Percentiles rank a stretch among this genome's conserved stretches.
Conservation (phyloP, 2,888 invertebrate genomes). For the Drosophila histrio region DNA sequence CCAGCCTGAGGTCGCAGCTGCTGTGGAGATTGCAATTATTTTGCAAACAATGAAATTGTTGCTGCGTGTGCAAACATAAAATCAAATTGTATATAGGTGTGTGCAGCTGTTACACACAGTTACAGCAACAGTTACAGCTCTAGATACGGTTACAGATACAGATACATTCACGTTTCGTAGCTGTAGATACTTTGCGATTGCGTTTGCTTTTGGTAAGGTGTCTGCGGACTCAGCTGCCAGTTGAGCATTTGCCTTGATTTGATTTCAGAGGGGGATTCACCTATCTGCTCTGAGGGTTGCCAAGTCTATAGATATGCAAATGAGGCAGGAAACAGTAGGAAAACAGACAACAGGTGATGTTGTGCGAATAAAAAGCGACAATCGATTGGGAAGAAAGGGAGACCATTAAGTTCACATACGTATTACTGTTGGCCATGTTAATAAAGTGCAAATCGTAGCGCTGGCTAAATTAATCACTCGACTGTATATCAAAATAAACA, state of each 20-base stretch:
- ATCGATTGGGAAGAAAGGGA: slow-evolving; percentile 48
- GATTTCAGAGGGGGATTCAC: slow-evolving; percentile 60
- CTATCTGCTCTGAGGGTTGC: slow-evolving; percentile 36
- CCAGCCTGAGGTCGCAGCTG: slow-evolving; percentile 72
- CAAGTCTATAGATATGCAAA: slow-evolving; percentile 66
- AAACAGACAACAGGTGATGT: slow-evolving; percentile 67
- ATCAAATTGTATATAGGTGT: slow-evolving; percentile 69
- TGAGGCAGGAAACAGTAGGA: slow-evolving; percentile 12
- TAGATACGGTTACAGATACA: slow-evolving; percentile 21
- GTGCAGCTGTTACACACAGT: slow-evolving; percentile 48
- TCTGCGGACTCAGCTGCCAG: slow-evolving; percentile 58
- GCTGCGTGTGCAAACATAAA: slow-evolving; percentile 78
- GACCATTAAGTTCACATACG: slow-evolving; percentile 46
- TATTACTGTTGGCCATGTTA: slow-evolving; percentile 26
- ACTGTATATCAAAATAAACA: slow-evolving; percentile 73
- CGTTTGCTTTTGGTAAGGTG: slow-evolving; percentile 49
- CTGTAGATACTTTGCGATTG: slow-evolving; percentile 15
- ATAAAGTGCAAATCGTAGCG: slow-evolving; percentile 64
- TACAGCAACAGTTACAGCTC: slow-evolving; percentile 20
- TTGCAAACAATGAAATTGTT: slow-evolving; percentile 83
- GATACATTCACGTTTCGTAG: slow-evolving; percentile 13
- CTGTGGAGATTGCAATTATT: slow-evolving; percentile 81
- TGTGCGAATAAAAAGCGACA: slow-evolving; percentile 61
- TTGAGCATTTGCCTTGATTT: slow-evolving; percentile 71
- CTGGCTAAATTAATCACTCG: slow-evolving; percentile 65